Percentiles rank a stretch among this genome's conserved stretches.
These are phyloP conservation scores for Cydia fagiglandana DNA, from an alignment of 1,140 invertebrate species.

Conservation along the genomic window DNA sequence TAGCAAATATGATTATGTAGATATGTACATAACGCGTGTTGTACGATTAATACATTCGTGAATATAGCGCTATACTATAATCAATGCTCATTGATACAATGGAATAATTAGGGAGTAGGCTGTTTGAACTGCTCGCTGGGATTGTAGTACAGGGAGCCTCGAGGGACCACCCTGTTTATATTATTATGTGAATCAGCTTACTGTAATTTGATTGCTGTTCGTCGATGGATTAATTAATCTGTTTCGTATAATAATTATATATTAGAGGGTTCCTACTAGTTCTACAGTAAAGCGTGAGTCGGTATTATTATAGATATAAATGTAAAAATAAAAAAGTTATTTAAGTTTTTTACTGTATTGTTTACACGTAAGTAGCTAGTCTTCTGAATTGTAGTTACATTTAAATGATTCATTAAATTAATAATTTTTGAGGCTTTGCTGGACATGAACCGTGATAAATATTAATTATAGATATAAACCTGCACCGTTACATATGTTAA, in stretches of 20 bases:
- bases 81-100: constrained; percentile 46
- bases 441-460: too few relatives aligned
- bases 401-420: too few relatives aligned
- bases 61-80: too few relatives aligned
- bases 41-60: background rate
- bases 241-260: background rate
- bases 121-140: constrained; percentile 57
- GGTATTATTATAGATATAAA: too few relatives aligned
- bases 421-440: too few relatives aligned
- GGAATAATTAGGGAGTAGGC: constrained; percentile 55
- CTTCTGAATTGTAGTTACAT: too few relatives aligned
- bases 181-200: constrained; percentile 1
- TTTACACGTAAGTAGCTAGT: too few relatives aligned
- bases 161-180: constrained; percentile 17
- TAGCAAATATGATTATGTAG: background rate
- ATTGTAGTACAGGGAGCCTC: constrained; percentile 43
- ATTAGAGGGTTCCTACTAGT: background rate
- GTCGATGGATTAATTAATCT: background rate
- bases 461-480: too few relatives aligned
- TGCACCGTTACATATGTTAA: too few relatives aligned
- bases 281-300: too few relatives aligned
- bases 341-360: too few relatives aligned
- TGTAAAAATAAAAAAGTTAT: too few relatives aligned
- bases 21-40: background rate
- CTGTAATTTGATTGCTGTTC: background rate